Evolutionary conservation across 2,888 invertebrate species (phyloP).

Genomic region (Scelioninae gen. 2): DNA sequence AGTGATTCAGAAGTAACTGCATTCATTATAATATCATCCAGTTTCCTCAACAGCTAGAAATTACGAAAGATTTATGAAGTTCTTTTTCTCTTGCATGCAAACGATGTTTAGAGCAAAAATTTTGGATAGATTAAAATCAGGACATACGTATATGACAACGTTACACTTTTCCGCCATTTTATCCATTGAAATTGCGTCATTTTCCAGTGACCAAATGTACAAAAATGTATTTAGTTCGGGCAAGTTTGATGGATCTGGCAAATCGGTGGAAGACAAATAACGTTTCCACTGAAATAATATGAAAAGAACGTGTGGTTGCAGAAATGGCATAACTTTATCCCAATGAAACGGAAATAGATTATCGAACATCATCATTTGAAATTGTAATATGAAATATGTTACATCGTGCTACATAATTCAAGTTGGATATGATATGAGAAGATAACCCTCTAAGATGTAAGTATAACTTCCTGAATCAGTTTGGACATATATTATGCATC

Average conservation of each 20-base stretch:
- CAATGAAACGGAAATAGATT: neutral
- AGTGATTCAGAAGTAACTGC: slow-evolving; percentile 73
- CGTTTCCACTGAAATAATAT: slow-evolving; percentile 77
- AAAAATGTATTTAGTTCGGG: slow-evolving; percentile 79
- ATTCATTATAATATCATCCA: slow-evolving; percentile 77
- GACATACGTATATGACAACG: slow-evolving; percentile 77
- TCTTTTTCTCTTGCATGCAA: too few relatives aligned
- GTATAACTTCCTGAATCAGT: slow-evolving; percentile 15
- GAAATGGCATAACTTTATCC: neutral
- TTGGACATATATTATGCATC: slow-evolving; percentile 17
- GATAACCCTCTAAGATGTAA: neutral
- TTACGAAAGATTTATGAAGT: too few relatives aligned
- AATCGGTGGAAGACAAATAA: slow-evolving; percentile 79
- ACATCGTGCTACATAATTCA: slow-evolving; percentile 1
- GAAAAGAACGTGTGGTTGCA: neutral
- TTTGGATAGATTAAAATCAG: too few relatives aligned
- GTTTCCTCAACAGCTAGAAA: slow-evolving; percentile 77
- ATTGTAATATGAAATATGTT: slow-evolving; percentile 2
- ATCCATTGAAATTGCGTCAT: slow-evolving; percentile 73
- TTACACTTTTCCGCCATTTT: slow-evolving; percentile 76
- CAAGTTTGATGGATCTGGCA: slow-evolving; percentile 78
- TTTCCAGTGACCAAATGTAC: slow-evolving; percentile 77
- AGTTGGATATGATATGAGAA: slow-evolving; percentile 2
- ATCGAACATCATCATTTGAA: neutral
- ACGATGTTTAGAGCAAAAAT: too few relatives aligned